Evolutionary conservation across 2,888 invertebrate species (phyloP).

Genomic region (Holacanthella duospinosa): DNA sequence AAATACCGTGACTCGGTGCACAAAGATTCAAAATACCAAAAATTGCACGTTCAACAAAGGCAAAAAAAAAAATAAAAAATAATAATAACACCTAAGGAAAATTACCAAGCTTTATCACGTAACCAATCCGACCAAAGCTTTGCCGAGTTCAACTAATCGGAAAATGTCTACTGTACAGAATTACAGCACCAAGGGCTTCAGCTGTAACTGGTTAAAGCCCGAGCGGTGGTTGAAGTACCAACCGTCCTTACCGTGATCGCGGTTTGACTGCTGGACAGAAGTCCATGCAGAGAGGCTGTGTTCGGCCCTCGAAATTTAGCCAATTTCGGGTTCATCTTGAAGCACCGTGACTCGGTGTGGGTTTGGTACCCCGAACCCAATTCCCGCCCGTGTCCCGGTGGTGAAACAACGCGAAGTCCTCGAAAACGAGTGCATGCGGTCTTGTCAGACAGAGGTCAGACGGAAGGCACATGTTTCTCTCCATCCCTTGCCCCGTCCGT

Average conservation of each 20-base stretch:
- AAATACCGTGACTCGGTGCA: conserved; percentile 19
- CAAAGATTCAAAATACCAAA: neutral
- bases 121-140: neutral
- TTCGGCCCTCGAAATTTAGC: conserved; percentile 14
- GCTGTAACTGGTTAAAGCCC: neutral
- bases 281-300: conserved; percentile 30
- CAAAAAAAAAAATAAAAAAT: neutral
- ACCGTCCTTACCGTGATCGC: conserved; percentile 28
- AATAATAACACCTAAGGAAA: neutral
- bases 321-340: neutral
- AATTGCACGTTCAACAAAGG: conserved; percentile 2
- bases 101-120: neutral
- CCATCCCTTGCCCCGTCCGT: neutral
- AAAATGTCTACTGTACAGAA: neutral
- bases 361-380: neutral
- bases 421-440: neutral
- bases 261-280: conserved; percentile 29
- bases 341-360: conserved; percentile 3
- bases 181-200: neutral
- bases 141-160: too few species aligned
- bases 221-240: neutral
- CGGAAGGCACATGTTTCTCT: neutral
- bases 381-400: neutral
- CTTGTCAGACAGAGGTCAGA: neutral
- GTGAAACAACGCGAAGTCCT: neutral